Base-by-base conservation (phyloP, 1,140 invertebrate species). In the Notospermus geniculatus region DNA sequence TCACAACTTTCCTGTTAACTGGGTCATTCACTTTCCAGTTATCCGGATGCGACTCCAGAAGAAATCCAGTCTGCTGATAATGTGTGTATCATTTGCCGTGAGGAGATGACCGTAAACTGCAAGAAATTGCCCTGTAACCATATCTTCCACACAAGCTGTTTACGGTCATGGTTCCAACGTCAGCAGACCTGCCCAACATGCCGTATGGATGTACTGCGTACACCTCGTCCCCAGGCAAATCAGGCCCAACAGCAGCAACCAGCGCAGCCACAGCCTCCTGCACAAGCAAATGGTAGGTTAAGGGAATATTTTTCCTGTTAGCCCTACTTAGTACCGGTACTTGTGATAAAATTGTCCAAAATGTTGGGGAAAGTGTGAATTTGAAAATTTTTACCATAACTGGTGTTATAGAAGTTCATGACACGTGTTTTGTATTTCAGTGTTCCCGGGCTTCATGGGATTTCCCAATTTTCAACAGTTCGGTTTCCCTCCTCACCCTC, bases 171-270 rank as follows among this genome's bases (percentile, higher is more conserved):
- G 97, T 99, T 99, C 82, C 97, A 99, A 84, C 86, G 97, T 13
- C 97, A 99, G 80, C 97, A 99, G 83, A 99, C 97, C 0, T 99
- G 97, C 82, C 97, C 97, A 4, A 99, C 97, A 0, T 99, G 97
- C 82, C 87, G 97, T 22, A 86, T 98, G 52, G 97, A 99, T 83
- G 95, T 99, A 71, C 82, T 98, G 63, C 86, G 91, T 2, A 71
- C 76, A 65, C 68, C 67, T 4, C 69, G 68, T n/a, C 64, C 71
- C 60, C 64, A 66, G 45, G 45, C 65, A 25, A 36, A 64, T n/a
- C 27, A 70, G 39, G 41, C 62, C 15, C 63, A 57, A 22, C 67
- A 32, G 36, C 63, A 53, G 19, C 71, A 62, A 22, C 63, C 29
- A n/a, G 65, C 57, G 41, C 70, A 46, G 52, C 65, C 19, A 50